These are phyloP conservation scores for Apamea epomidion DNA, from an alignment of 2,888 invertebrate species.

Conservation along the genomic window DNA sequence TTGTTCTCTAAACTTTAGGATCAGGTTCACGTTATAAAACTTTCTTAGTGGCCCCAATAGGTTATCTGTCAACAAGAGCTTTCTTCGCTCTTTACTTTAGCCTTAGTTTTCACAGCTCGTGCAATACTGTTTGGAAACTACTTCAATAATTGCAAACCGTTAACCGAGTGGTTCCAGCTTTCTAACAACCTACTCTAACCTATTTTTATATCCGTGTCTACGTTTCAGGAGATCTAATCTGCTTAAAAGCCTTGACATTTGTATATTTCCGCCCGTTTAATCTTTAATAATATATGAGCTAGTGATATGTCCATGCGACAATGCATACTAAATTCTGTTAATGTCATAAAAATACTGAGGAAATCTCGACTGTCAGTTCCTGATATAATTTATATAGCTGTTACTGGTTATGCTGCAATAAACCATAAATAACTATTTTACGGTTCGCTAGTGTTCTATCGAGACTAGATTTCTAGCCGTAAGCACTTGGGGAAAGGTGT, in stretches of 20 bases:
- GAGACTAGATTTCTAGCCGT: constrained; percentile 74
- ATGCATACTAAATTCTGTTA: constrained; percentile 18
- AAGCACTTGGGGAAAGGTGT: constrained; percentile 73
- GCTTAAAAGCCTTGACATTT: constrained; percentile 30
- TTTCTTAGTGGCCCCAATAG: constrained; percentile 25
- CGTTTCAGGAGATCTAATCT: constrained; percentile 18
- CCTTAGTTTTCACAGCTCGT: constrained; percentile 25
- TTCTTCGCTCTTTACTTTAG: constrained; percentile 36
- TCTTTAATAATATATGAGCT: background rate
- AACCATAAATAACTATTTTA: constrained; percentile 69
- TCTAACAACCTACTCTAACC: constrained; percentile 40
- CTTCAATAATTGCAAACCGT: constrained; percentile 47
- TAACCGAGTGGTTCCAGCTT: constrained; percentile 35
- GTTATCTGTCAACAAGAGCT: constrained; percentile 32
- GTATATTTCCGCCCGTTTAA: constrained; percentile 9
- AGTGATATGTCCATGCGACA: constrained; percentile 16
- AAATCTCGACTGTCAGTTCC: constrained; percentile 24
- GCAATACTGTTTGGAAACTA: constrained; percentile 45
- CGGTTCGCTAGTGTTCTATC: constrained; percentile 62
- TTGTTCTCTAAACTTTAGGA: constrained; percentile 16
- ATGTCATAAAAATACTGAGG: constrained; percentile 31
- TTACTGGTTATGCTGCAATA: constrained; percentile 52
- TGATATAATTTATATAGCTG: constrained; percentile 42
- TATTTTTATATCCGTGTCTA: constrained; percentile 22
- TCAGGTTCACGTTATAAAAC: constrained; percentile 23